Evolutionary conservation across 2,888 invertebrate species (phyloP).

Genomic region (Corythucha ciliata): DNA sequence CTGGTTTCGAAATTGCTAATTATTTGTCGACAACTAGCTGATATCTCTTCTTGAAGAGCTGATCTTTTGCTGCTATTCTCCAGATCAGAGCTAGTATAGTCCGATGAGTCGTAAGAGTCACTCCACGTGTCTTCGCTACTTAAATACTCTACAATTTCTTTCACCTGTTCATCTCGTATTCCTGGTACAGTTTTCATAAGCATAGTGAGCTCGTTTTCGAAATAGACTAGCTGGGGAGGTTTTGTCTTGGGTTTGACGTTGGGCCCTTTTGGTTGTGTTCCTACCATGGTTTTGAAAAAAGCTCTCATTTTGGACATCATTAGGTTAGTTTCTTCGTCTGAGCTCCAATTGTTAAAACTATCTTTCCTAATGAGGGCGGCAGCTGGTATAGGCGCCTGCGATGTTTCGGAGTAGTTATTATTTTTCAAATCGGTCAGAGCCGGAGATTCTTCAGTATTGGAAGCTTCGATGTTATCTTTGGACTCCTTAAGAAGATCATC

Average conservation of each 20-base stretch:
- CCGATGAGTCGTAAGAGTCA: conserved; percentile 85
- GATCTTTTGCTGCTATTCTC: conserved; percentile 58
- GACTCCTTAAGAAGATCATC: conserved; percentile 68
- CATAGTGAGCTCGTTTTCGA: conserved; percentile 79
- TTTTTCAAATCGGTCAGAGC: conserved; percentile 18
- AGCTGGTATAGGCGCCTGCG: conserved; percentile 36
- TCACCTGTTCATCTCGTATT: conserved; percentile 79
- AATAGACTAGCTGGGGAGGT: conserved; percentile 77
- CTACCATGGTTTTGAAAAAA: conserved; percentile 86
- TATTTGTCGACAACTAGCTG: conserved; percentile 78
- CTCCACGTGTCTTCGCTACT: conserved; percentile 91
- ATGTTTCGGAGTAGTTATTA: not conserved
- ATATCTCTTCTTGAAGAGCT: conserved; percentile 72
- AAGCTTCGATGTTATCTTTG: conserved; percentile 14
- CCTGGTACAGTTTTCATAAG: conserved; percentile 90
- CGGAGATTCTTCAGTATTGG: conserved; percentile 22
- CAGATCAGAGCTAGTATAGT: conserved; percentile 80
- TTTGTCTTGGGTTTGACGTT: conserved; percentile 51
- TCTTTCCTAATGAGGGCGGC: conserved; percentile 67
- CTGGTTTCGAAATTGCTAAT: conserved; percentile 69
- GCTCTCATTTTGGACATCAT: conserved; percentile 94
- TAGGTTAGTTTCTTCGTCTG: conserved; percentile 84
- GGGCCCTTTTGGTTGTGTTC: conserved; percentile 45
- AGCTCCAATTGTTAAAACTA: conserved; percentile 89
- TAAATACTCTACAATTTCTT: conserved; percentile 83